A percentile compares a stretch with the other conserved stretches of the same genome.
These are phyloP conservation scores for Crocodylus rhombifer DNA, from an alignment of 2,797 vertebrate genomes.

Conservation along the genomic window DNA sequence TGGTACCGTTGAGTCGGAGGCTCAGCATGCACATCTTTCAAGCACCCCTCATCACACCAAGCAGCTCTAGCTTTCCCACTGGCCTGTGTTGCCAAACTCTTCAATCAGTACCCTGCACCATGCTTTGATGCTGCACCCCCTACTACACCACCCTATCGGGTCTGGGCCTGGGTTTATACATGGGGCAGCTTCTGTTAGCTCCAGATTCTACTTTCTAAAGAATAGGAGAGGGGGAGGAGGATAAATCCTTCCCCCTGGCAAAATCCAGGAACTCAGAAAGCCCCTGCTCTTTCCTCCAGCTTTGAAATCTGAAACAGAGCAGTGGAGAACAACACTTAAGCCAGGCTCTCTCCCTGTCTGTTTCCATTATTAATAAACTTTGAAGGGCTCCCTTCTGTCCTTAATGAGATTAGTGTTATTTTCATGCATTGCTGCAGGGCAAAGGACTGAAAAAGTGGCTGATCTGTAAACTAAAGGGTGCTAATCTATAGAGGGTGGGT, in stretches of 20 bases:
- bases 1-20: neutral
- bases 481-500: slow-evolving; percentile 75
- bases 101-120: too few relatives aligned
- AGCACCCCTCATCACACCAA: neutral
- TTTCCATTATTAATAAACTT: slow-evolving; percentile 79
- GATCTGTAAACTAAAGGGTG: slow-evolving; percentile 79
- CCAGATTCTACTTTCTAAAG: neutral
- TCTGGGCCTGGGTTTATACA: neutral
- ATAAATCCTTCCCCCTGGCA: neutral
- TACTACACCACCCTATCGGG: neutral
- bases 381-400: slow-evolving; percentile 79
- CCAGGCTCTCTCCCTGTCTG: slow-evolving; percentile 68
- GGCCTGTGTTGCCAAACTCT: neutral
- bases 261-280: slow-evolving; percentile 24
- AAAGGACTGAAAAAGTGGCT: slow-evolving; percentile 68
- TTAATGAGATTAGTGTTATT: slow-evolving; percentile 83
- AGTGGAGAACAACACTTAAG: neutral
- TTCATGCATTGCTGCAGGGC: slow-evolving; percentile 77
- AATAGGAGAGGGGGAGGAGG: neutral
- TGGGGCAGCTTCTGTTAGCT: neutral
- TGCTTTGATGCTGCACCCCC: neutral
- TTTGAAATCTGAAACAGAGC: slow-evolving; percentile 71
- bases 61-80: neutral
- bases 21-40: too few relatives aligned
- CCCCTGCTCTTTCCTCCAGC: slow-evolving; percentile 39